Evolutionary conservation across 92 coral and sea anemone species (phyloP).

Genomic region (Zoanthus sansibaricus): DNA sequence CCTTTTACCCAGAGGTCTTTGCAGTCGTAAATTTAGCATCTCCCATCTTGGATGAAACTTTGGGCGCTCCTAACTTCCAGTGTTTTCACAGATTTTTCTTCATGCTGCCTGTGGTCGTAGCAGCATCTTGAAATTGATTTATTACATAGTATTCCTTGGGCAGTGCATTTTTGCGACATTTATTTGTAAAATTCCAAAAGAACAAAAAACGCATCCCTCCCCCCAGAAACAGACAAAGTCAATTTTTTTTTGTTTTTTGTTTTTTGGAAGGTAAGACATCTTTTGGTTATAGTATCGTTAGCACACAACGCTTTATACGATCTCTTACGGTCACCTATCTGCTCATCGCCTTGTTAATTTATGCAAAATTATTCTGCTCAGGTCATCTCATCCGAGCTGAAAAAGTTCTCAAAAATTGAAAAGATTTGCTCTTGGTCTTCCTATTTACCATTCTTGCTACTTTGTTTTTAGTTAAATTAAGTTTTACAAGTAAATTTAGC

Average conservation of each 20-base stretch:
- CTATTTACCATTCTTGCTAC: conserved; percentile 13
- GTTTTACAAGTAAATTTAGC: not conserved
- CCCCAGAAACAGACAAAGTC: not conserved
- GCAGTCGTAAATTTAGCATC: not conserved
- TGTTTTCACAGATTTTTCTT: not conserved
- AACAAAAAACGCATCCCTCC: not conserved
- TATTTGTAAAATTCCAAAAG: conserved; percentile 8
- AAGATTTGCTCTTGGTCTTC: conserved; percentile 5
- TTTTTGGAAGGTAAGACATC: not conserved
- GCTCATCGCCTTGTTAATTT: not conserved
- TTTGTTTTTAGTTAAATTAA: conserved; percentile 10
- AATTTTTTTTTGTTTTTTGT: not conserved
- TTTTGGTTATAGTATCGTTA: not conserved
- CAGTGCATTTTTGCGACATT: not conserved
- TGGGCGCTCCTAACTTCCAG: not conserved
- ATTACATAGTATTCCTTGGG: not conserved
- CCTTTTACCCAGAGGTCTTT: conserved; percentile 16
- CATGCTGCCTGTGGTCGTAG: not conserved
- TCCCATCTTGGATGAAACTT: conserved; percentile 22
- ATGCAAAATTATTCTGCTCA: conserved; percentile 8
- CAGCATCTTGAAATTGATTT: not conserved
- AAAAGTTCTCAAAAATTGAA: not conserved
- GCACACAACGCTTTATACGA: not conserved
- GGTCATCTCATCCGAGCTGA: not conserved
- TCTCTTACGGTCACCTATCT: not conserved